Evolutionary conservation across 2,888 invertebrate species (phyloP), one percentile per base, ranked within the genome.

Genomic region (Anagyrus pseudococci): DNA sequence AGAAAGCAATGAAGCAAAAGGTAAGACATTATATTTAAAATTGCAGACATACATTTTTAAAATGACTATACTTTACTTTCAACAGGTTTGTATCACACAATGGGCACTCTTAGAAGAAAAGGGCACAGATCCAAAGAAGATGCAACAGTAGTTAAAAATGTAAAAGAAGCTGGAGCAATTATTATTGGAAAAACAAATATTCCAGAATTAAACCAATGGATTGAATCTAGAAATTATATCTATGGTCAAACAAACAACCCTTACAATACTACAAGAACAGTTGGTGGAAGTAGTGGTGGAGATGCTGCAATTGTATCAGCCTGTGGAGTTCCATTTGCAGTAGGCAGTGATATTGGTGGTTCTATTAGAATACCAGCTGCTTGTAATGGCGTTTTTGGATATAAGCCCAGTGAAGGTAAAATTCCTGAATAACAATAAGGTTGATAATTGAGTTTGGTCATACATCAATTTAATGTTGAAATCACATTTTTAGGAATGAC

Each of bases 281-380:
- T 89, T 1, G 98, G 98, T 15, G 98, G 98, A 47, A 97, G 96
- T 68, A 95, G 95, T 65, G 97, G 97, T 37, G 94, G 93, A 1
- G 94, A 95, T 82, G 91, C 84, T 0, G 86, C 89, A 1, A 83
- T 96, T 1, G 84, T 93, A 15, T 86, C 93, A 2, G 85, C 93
- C 3, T 88, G 92, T 68, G 94, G 92, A 17, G 87, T 90, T 10
- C 90, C 94, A 1, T 86, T 96, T 69, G 92, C 96, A 2, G 83
- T 98, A 54, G 96, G 93, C 26, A 91, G 92, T 0, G 98, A 98
- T 79, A 96, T 98, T 72, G 98, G 97, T n/a, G 98, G 98, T 0
- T 96, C 96, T 4, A 92, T 94, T 49, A 87, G 98, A 33, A 94
- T 96, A 87, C 96, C 96, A 0, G 88, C 92, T 0, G 94, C 92